Evolutionary conservation across 2,888 invertebrate genomes (phyloP), one percentile per base, ranked within the genome.

Genomic region (Ophion slaviceki): DNA sequence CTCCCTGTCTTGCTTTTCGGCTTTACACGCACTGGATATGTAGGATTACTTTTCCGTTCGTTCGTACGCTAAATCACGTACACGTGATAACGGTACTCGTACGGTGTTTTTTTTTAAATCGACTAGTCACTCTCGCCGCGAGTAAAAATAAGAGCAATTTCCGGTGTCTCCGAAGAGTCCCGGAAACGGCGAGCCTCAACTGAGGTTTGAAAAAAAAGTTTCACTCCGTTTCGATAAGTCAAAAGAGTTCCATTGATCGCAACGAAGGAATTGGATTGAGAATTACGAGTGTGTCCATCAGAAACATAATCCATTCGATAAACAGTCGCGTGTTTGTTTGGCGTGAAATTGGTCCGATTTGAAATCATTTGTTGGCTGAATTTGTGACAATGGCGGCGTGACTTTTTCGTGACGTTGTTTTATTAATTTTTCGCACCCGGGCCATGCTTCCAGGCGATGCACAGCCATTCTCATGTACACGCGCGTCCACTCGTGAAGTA

Each of bases 381-480:
- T 20, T 57, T 32, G 53, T 32, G 20, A 36, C 59, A 24, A 47
- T 47, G 17, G 20, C 62, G 45, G 28, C 24, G 47, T 7, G 45
- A 75, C 17, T 36, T 20, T 40, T 40, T 59, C 5, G 20, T 28
- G 72, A 61, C 57, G 32, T 57, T n/a, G n/a, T 32, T 59, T 59
- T 20, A 28, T 28, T 72, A 20, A 5, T 47, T 57, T 71, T 67
- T 67, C 2, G 20, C 40, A 57, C 36, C 24, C 57, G 66, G 40
- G 57, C 14, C 53, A 76, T n/a, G 10, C 11, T 57, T 67, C 17
- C 57, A 40, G 40, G 28, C 70, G 71, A 61, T 79, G 82, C 85
- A 82, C 85, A 79, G 82, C 82, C 85, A 82, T 81, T 78, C 85
- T 82, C 82, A 57, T 85, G 78, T 81, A 81, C 82, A 75, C 81